phyloP scores from a whole-genome alignment of 2,797 vertebrate species.

The Hydrocynus forskahlii region DNA sequence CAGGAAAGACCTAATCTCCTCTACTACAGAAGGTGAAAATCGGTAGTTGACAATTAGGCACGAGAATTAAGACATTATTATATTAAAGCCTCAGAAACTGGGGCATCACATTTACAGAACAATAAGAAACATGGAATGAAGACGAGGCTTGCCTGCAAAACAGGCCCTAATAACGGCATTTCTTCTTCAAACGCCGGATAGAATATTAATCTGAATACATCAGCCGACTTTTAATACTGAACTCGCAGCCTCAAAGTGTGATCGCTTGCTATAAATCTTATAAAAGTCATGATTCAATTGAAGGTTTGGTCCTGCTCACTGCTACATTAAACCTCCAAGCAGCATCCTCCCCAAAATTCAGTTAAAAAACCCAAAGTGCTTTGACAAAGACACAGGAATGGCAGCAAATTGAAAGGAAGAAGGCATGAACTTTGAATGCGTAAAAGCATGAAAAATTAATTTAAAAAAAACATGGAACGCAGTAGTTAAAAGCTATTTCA shows the following conservation, averaged over 20 bases:
- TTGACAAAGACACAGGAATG: constrained; percentile 11
- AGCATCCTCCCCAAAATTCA: not conserved
- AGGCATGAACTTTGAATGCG: constrained; percentile 24
- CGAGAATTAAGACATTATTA: constrained; percentile 19
- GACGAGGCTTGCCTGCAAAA: constrained; percentile 16
- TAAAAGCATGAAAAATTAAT: not conserved
- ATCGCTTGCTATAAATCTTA: not conserved
- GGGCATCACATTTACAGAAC: constrained; percentile 39
- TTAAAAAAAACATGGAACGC: constrained; percentile 1
- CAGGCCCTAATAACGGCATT: not conserved
- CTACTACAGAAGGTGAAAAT: constrained; percentile 30
- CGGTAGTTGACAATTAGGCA: constrained; percentile 32
- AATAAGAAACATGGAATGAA: constrained; percentile 34
- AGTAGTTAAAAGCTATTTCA: constrained; percentile 28
- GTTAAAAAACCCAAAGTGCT: constrained; percentile 25
- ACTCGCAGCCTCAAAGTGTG: constrained; percentile 2
- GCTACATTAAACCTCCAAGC: constrained; percentile 31
- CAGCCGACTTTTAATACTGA: constrained; percentile 36
- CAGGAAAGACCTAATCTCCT: constrained; percentile 11
- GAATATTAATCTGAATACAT: not conserved
- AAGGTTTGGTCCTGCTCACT: constrained; percentile 26
- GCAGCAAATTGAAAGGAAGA: constrained; percentile 37
- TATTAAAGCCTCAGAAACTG: constrained; percentile 34
- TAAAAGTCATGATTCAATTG: constrained; percentile 11
- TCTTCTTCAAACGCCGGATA: not conserved